Evolutionary conservation across 2,888 invertebrate species (phyloP).

Genomic region (Margaritifera margaritifera): DNA sequence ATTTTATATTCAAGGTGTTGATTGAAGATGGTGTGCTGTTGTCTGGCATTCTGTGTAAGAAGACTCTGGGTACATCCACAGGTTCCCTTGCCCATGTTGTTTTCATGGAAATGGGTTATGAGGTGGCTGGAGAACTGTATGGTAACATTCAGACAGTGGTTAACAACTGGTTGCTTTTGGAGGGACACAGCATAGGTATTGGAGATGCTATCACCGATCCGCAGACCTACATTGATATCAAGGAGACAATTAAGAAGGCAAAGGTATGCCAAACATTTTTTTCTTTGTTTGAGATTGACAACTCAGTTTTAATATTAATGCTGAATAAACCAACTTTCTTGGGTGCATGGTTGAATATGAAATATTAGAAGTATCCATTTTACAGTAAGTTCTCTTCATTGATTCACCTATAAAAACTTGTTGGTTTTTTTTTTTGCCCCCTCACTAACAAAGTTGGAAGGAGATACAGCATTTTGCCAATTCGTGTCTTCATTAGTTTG

Average conservation of each 20-base stretch:
- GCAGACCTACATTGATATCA: constrained; percentile 97
- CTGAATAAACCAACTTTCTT: too few species aligned
- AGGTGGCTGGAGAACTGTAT: constrained; percentile 92
- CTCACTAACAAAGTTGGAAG: too few species aligned
- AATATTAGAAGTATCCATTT: too few species aligned
- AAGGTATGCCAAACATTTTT: constrained; percentile 76
- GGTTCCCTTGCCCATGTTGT: constrained; percentile 98
- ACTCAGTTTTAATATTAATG: too few species aligned
- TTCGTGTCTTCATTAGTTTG: too few species aligned
- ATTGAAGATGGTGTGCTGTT: constrained; percentile 98
- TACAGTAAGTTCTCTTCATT: too few species aligned
- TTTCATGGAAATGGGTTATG: constrained; percentile 96
- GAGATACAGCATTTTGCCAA: too few species aligned
- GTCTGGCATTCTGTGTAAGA: constrained; percentile 98
- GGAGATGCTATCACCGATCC: constrained; percentile 99
- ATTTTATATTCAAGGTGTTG: constrained; percentile 78
- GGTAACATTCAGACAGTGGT: constrained; percentile 99
- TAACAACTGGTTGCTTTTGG: constrained; percentile 96
- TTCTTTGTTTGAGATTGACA: too few species aligned
- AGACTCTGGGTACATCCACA: constrained; percentile 95
- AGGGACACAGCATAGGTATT: constrained; percentile 83
- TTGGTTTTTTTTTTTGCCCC: too few species aligned
- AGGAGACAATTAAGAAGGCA: constrained; percentile 97
- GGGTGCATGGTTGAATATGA: too few species aligned
- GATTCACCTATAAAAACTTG: too few species aligned